phyloP scores from a whole-genome alignment of 2,113 vertebrate species.

The Apus apus region DNA sequence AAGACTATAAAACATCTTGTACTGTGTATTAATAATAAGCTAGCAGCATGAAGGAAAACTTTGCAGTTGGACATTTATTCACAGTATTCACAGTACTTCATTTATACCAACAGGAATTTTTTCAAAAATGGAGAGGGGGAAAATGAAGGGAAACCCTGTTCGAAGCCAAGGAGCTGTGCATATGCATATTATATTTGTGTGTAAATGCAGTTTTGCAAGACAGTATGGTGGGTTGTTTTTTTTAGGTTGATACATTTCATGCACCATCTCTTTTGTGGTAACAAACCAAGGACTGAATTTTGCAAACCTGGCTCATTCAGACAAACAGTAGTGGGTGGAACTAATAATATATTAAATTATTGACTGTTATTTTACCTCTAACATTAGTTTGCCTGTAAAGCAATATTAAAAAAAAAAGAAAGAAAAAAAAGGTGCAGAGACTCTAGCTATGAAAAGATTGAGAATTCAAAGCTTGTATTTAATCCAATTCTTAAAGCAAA shows the following conservation, averaged over 20 bases:
- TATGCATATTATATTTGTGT: background rate
- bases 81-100: background rate
- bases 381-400: background rate
- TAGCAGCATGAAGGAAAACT: background rate
- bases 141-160: background rate
- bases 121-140: background rate
- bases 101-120: background rate
- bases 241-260: background rate
- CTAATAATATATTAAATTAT: background rate
- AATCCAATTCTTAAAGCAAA: background rate
- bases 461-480: background rate
- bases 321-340: background rate
- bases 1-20: background rate
- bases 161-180: background rate
- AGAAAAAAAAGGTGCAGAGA: background rate
- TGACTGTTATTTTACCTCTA: background rate
- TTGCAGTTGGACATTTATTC: background rate
- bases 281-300: background rate
- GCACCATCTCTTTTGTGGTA: background rate
- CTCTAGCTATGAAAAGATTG: background rate
- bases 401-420: background rate
- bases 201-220: background rate
- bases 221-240: too few species aligned
- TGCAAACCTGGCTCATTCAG: background rate
- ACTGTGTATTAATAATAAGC: background rate